Evolutionary conservation across 2,113 vertebrate species (phyloP), one percentile per base, ranked within the genome.

Genomic region (Cochlearius cochlearius): DNA sequence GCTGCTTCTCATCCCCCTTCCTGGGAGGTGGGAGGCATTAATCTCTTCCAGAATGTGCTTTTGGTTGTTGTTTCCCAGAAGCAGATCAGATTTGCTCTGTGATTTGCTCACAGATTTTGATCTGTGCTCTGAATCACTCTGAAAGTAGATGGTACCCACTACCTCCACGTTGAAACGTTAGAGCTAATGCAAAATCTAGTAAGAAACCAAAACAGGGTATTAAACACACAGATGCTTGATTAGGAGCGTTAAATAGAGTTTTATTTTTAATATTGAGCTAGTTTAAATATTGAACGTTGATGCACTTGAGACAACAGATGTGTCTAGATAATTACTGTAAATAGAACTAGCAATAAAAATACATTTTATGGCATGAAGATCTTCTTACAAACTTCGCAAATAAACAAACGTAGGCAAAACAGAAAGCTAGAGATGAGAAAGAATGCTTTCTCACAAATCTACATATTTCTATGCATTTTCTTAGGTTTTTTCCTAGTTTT

Each of bases 51-150:
- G 93, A 92, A 85, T 3, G 4, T 78, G 80, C 77, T 94, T 91
- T 94, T 92, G 71, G 93, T 87, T 64, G 55, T 84, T 86, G 73
- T 84, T 96, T 95, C 84, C 87, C 84, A 91, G 89, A 95, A 92
- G 69, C 60, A 39, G 68, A 91, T 94, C 86, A 68, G 76, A 95
- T 92, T 89, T 80, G 53, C 43, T n/a, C n/a, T n/a, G n/a, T n/a
- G n/a, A n/a, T n/a, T n/a, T n/a, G n/a, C n/a, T n/a, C n/a, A n/a
- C n/a, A n/a, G n/a, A n/a, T 45, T n/a, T n/a, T n/a, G n/a, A 71
- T 78, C 73, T 63, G 36, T 36, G 15, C 76, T 87, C 58, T 82
- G 69, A 69, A 85, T 82, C 45, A 7, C 76, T 60, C 59, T 36
- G 39, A 68, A 49, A 81, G 62, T 85, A 72, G 32, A 84, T 26